Percentiles rank a stretch among this genome's conserved stretches.
Conservation (phyloP, 2,888 invertebrate species). For the Tiphia femorata region DNA sequence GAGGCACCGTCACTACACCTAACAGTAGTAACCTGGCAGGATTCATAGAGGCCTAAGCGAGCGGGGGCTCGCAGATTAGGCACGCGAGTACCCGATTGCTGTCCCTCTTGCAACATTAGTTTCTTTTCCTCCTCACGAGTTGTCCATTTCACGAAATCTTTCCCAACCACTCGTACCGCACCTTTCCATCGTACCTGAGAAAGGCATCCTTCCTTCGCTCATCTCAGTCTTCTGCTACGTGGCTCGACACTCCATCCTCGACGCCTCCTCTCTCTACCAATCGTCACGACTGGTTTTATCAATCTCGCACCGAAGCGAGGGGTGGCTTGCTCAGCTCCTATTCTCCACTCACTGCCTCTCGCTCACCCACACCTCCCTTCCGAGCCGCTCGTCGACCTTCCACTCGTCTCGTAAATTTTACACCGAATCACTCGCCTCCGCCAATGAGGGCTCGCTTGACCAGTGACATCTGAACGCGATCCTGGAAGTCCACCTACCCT, state of each 20-base stretch:
- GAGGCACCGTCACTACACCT: conserved; percentile 37
- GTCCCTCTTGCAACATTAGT: conserved; percentile 5
- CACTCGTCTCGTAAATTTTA: conserved; percentile 26
- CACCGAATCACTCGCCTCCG: conserved; percentile 11
- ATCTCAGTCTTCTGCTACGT: neutral
- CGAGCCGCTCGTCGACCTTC: neutral
- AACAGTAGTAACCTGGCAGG: conserved; percentile 46
- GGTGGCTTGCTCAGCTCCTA: neutral
- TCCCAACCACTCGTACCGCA: neutral
- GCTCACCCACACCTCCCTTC: neutral
- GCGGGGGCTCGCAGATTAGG: conserved; percentile 22
- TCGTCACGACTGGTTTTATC: conserved; percentile 1
- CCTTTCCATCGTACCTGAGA: neutral
- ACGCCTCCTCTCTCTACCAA: neutral
- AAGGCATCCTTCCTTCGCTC: neutral
- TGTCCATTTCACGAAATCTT: neutral
- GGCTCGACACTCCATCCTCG: neutral
- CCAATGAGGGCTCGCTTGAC: conserved; percentile 25
- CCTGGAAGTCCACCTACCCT: conserved; percentile 27
- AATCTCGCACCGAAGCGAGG: too few relatives aligned
- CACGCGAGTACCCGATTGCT: conserved; percentile 18
- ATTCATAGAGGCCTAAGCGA: conserved; percentile 38
- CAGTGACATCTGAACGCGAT: conserved; percentile 29
- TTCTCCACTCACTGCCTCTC: too few relatives aligned
- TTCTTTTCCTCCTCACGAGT: neutral